Base-by-base conservation (phyloP, 2,797 vertebrate species). In the Pterois miles region DNA sequence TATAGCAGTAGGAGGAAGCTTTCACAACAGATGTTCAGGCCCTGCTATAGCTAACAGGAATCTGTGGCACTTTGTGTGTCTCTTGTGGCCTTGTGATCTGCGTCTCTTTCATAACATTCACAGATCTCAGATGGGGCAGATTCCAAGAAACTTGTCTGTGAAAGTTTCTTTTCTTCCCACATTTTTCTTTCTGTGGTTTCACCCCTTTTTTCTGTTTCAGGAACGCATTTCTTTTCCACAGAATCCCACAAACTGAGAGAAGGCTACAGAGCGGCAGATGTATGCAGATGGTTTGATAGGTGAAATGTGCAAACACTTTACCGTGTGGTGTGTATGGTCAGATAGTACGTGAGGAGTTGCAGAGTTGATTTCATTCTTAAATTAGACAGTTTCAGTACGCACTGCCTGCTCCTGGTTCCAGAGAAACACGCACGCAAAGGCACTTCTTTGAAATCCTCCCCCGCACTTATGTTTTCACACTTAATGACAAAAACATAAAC, bases 391-490 rank as follows among this genome's bases (percentile, higher is more conserved):
- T 88, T 88, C 89, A 48, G 86, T 74, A 82, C 89, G 74, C 20
- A 10, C 65, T 57, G 40, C 6, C 46, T 69, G 81, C 78, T 89
- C 83, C 78, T 78, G 69, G 80, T 91, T 92, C 88, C 87, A 91
- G 72, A 91, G 89, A 91, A 91, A 87, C 29, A 50, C 14, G 20
- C 48, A 68, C n/a, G 67, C 59, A 73, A 70, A 71, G 68, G 52
- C 66, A 78, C 12, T 93, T 93, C 90, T 91, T 66, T 91, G 91
- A 92, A 93, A 88, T 88, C 87, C 92, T 88, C 93, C 90, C 88
- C 81, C 92, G 78, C 86, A 79, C 80, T 91, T 74, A n/a, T 84
- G 91, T 88, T 93, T 92, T 93, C 89, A 85, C 91, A 88, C 92
- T 87, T 93, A 92, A 93, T 93, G 85, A 80, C 84, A 90, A 79